These are phyloP conservation scores for Parapristionchus giblindavisi DNA, from an alignment of 2,888 invertebrate genomes.

Conservation along the genomic window DNA sequence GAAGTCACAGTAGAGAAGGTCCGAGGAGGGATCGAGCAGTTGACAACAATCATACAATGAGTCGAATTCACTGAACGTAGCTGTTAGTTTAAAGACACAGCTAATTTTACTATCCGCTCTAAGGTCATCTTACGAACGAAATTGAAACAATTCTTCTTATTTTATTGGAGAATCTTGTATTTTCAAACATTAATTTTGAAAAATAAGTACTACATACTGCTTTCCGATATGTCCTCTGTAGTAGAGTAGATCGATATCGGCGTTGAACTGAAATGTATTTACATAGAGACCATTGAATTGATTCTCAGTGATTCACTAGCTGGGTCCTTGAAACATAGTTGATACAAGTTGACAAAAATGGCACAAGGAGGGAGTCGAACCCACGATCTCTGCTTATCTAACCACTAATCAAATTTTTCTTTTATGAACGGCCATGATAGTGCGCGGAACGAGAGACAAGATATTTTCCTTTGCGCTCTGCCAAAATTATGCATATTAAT, in stretches of 20 bases:
- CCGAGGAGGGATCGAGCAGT: slow-evolving; percentile 39
- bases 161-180: too few relatives aligned
- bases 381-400: too few relatives aligned
- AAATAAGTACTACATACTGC: slow-evolving; percentile 46
- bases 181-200: too few relatives aligned
- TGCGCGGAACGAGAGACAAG: too few relatives aligned
- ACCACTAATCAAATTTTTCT: too few relatives aligned
- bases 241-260: slow-evolving; percentile 57
- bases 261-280: slow-evolving; percentile 45
- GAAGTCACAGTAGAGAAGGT: slow-evolving; percentile 53
- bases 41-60: slow-evolving; percentile 50
- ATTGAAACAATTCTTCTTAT: too few relatives aligned
- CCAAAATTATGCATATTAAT: neutral
- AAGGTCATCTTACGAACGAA: too few relatives aligned
- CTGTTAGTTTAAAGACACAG: neutral
- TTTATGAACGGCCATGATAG: too few relatives aligned
- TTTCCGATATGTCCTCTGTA: slow-evolving; percentile 58
- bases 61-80: slow-evolving; percentile 50
- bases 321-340: too few relatives aligned
- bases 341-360: neutral
- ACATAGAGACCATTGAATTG: too few relatives aligned
- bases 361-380: too few relatives aligned
- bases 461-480: neutral
- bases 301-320: too few relatives aligned
- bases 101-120: neutral